Evolutionary conservation across 1,140 invertebrate species (phyloP), one percentile per base, ranked within the genome.

Genomic region (Drosophila saltans): DNA sequence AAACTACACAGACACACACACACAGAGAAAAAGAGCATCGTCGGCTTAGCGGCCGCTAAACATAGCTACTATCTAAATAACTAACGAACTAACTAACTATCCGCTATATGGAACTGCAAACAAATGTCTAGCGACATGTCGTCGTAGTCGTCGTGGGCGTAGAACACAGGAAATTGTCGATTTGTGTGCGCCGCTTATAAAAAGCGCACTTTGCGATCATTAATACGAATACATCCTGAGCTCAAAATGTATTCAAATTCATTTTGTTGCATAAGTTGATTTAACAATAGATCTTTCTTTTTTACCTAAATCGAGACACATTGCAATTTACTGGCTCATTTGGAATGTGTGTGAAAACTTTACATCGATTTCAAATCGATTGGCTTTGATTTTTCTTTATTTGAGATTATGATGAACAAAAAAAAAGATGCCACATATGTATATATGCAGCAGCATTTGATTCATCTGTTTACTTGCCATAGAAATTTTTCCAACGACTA

Each of bases 121-220:
- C 45, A 26, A 52, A 52, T 52, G 45, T 52, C 45, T 52, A 52
- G 45, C 60, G 41, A 30, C 28, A 45, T 24, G 21, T 8, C 36
- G 36, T 41, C 36, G 36, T 41, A 48, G 60, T 56, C 71, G n/a
- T 69, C 64, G 73, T 79, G 72, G 76, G 78, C 72, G 72, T 52
- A 56, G 79, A 59, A 59, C 57, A 69, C 76, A 76, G 79, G 79
- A 81, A 81, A 75, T 69, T 58, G 73, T 76, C 79, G 69, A 81
- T 81, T 81, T 77, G 70, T 72, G 75, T 66, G 45, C 45, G 73
- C 64, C 68, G 64, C 66, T 78, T 78, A 75, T 52, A 59, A 78
- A 75, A 68, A 59, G 45, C 72, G 43, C 39, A 75, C 40, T 63
- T 43, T 52, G 59, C 63, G 58, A 73, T 73, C 66, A 59, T 63